These are phyloP conservation scores for Microcebus lehilahytsara DNA, from an alignment of 2,113 vertebrate genomes.

Conservation along the genomic window DNA sequence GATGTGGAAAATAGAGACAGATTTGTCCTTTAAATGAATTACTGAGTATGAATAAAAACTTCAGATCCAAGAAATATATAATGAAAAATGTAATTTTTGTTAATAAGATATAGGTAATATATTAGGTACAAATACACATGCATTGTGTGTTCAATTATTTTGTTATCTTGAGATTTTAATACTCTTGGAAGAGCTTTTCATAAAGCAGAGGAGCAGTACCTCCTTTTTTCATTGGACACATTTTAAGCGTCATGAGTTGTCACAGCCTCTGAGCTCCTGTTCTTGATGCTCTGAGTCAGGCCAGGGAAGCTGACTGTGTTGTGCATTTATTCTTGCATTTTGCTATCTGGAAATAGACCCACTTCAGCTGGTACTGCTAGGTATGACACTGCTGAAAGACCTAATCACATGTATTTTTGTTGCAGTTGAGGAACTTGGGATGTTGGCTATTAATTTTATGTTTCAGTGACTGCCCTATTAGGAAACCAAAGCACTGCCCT, in stretches of 20 bases:
- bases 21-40: too few species aligned
- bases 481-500: neutral
- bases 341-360: neutral
- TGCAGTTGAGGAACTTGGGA: neutral
- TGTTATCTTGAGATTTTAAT: too few species aligned
- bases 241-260: neutral
- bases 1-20: too few species aligned
- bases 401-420: neutral
- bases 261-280: conserved; percentile 3
- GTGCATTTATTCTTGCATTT: neutral
- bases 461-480: neutral
- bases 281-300: neutral
- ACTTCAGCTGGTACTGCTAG: neutral
- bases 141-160: conserved; percentile 12
- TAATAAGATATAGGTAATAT: too few species aligned
- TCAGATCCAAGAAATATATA: too few species aligned
- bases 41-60: too few species aligned
- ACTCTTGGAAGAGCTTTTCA: neutral
- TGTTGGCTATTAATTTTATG: neutral
- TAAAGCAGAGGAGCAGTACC: neutral
- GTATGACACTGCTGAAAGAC: neutral
- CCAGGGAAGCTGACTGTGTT: neutral
- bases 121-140: neutral
- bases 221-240: neutral
- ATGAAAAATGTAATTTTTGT: too few species aligned